Percentiles rank a stretch among this genome's conserved stretches.
Conservation (phyloP, 2,888 invertebrate species). For the Latrodectus elegans region DNA sequence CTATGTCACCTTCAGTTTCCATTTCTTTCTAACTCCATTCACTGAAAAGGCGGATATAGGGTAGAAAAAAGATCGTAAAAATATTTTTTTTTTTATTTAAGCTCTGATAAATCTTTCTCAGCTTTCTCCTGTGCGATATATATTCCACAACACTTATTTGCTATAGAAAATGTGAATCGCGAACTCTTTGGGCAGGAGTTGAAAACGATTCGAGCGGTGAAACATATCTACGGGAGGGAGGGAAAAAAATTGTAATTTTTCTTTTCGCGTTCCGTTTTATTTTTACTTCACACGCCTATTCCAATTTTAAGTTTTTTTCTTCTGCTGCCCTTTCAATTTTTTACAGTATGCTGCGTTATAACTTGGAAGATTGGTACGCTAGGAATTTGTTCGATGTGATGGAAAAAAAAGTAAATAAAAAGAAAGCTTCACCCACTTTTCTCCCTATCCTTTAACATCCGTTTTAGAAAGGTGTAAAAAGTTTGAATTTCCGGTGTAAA, state of each 20-base stretch:
- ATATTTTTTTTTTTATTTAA: not conserved
- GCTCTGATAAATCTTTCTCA: conserved; percentile 43
- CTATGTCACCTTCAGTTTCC: too few relatives aligned
- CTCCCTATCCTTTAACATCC: not conserved
- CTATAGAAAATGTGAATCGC: conserved; percentile 5
- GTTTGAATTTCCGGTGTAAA: not conserved
- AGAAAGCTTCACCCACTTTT: not conserved
- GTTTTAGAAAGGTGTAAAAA: not conserved
- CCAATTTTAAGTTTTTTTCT: conserved; percentile 45
- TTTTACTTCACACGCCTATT: conserved; percentile 7
- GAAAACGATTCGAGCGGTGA: conserved; percentile 51
- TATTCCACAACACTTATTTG: conserved; percentile 47
- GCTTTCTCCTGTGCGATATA: conserved; percentile 41
- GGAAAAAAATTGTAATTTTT: conserved; percentile 25
- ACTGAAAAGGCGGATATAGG: too few relatives aligned
- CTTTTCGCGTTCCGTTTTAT: conserved; percentile 14
- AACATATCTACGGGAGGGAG: conserved; percentile 34
- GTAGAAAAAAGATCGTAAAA: too few relatives aligned
- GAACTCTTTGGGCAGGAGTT: conserved; percentile 44
- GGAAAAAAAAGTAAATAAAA: not conserved
- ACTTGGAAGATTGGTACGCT: conserved; percentile 15
- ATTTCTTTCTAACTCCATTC: too few relatives aligned
- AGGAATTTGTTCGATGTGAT: not conserved
- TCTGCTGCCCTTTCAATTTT: not conserved
- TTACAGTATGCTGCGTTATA: conserved; percentile 29